Evolutionary conservation across 2,888 invertebrate species (phyloP).

Genomic region (Ophion slaviceki): DNA sequence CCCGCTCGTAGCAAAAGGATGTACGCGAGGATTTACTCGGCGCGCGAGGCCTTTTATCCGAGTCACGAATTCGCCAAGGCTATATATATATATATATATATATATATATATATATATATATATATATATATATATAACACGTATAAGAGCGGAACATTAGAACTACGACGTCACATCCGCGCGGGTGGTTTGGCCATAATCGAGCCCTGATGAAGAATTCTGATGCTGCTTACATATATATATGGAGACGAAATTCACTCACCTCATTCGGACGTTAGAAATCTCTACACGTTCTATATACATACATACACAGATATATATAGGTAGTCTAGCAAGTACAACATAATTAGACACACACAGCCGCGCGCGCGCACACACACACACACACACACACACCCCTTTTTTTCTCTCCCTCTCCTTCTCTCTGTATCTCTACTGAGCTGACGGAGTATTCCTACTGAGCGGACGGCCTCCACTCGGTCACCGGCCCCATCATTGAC

Average conservation of each 20-base stretch:
- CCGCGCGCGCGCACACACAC: too few relatives aligned
- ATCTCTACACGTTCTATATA: slow-evolving; percentile 68
- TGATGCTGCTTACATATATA: slow-evolving; percentile 53
- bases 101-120: too few relatives aligned
- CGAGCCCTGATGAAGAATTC: slow-evolving; percentile 6
- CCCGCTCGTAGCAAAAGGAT: too few relatives aligned
- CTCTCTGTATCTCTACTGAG: too few relatives aligned
- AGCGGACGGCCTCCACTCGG: slow-evolving; percentile 73
- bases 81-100: neutral
- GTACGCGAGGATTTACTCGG: too few relatives aligned
- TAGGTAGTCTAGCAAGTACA: too few relatives aligned
- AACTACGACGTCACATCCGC: slow-evolving; percentile 73
- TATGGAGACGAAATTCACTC: slow-evolving; percentile 24
- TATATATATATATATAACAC: neutral
- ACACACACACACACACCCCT: too few relatives aligned
- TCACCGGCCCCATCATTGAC: slow-evolving; percentile 73
- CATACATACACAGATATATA: slow-evolving; percentile 1
- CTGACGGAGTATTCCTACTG: slow-evolving; percentile 35
- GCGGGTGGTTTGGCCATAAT: slow-evolving; percentile 63
- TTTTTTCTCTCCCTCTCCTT: too few relatives aligned
- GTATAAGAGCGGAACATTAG: slow-evolving; percentile 15
- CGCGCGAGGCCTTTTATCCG: neutral
- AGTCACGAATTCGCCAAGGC: slow-evolving; percentile 35
- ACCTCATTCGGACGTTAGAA: slow-evolving; percentile 72
- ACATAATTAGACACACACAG: too few relatives aligned